Conservation (phyloP, 1,140 invertebrate species). For the Caenorhabditis brenneri region DNA sequence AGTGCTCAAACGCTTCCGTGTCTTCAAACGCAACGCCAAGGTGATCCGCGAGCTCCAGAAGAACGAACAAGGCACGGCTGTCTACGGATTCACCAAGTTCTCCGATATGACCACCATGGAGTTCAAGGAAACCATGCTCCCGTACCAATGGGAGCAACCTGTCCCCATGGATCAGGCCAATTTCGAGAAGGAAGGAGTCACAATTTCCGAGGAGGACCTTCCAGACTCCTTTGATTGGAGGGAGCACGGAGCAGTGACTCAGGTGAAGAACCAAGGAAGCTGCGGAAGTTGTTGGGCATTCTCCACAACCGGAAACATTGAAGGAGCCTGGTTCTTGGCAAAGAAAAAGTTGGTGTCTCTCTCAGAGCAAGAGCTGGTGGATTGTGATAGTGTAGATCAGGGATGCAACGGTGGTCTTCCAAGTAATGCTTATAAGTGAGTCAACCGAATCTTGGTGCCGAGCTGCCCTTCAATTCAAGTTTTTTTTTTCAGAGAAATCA, state of each 20-base stretch:
- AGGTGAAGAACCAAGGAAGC: constrained; percentile 79
- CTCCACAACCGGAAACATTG: constrained; percentile 93
- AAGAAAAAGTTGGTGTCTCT: constrained; percentile 82
- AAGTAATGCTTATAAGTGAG: constrained; percentile 85
- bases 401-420: constrained; percentile 91
- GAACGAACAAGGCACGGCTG: constrained; percentile 83
- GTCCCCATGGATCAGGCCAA: constrained; percentile 73
- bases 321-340: constrained; percentile 81
- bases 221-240: constrained; percentile 82
- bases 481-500: constrained; percentile 71
- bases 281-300: constrained; percentile 99
- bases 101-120: constrained; percentile 81
- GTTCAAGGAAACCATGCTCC: constrained; percentile 59
- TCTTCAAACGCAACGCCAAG: constrained; percentile 84
- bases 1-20: constrained; percentile 77
- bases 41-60: constrained; percentile 81
- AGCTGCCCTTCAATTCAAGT: too few relatives aligned
- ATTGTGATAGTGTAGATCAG: constrained; percentile 89
- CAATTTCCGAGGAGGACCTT: constrained; percentile 74
- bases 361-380: constrained; percentile 84
- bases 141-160: constrained; percentile 72
- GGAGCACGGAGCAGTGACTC: constrained; percentile 77
- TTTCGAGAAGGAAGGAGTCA: constrained; percentile 63
- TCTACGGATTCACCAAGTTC: constrained; percentile 86
- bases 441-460: too few relatives aligned